These are phyloP conservation scores for Aix galericulata DNA, from an alignment of 2,113 vertebrate genomes.

Conservation along the genomic window DNA sequence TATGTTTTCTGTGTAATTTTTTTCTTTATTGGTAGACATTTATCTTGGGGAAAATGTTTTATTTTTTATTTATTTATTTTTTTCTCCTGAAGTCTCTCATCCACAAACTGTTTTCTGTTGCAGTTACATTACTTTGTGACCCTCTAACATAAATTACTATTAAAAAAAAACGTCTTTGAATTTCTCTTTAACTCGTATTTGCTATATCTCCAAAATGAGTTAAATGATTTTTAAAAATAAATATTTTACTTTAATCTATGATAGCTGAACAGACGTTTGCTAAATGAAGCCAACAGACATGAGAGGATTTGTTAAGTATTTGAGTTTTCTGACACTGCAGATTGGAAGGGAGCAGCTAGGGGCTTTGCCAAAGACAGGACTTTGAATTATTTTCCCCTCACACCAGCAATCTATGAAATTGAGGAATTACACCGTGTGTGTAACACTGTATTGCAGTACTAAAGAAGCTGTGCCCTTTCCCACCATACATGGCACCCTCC, in stretches of 20 bases:
- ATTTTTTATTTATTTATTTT: background rate
- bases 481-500: background rate
- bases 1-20: slow-evolving; percentile 25
- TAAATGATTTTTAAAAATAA: slow-evolving; percentile 10
- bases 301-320: slow-evolving; percentile 62
- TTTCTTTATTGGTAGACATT: background rate
- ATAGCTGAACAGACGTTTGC: slow-evolving; percentile 64
- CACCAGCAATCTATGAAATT: background rate
- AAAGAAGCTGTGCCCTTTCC: background rate
- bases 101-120: slow-evolving; percentile 16
- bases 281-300: slow-evolving; percentile 68
- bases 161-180: background rate
- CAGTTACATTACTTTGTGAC: background rate
- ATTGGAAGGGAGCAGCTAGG: slow-evolving; percentile 50
- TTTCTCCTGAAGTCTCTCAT: background rate
- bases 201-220: slow-evolving; percentile 12
- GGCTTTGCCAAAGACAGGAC: slow-evolving; percentile 56
- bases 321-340: slow-evolving; percentile 70
- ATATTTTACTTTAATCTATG: slow-evolving; percentile 63
- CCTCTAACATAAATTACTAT: background rate
- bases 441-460: background rate
- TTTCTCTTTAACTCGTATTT: slow-evolving; percentile 12
- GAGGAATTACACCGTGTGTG: background rate
- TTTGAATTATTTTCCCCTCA: background rate
- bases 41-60: background rate